These are phyloP conservation scores for Tricholauxania praeusta DNA, from an alignment of 2,888 invertebrate species.

Conservation along the genomic window DNA sequence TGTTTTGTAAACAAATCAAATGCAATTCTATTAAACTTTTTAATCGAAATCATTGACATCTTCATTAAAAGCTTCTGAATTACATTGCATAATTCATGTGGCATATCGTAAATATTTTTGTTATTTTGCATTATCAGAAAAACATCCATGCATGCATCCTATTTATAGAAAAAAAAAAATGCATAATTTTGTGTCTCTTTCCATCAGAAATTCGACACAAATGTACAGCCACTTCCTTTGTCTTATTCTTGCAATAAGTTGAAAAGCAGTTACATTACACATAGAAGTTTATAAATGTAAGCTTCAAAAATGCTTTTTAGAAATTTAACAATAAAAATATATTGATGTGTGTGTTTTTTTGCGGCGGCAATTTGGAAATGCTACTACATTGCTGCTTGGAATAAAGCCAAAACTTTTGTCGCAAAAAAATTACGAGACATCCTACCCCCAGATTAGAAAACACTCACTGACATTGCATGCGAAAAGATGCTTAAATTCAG, in stretches of 20 bases:
- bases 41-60: slow-evolving; percentile 26
- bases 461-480: background rate
- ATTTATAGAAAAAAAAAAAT: background rate
- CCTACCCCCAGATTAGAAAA: background rate
- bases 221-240: slow-evolving; percentile 12
- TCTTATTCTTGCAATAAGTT: background rate
- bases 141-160: too few relatives aligned
- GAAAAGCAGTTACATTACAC: too few relatives aligned
- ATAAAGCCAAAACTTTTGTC: background rate
- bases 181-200: background rate
- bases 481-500: background rate
- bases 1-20: too few relatives aligned
- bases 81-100: slow-evolving; percentile 30
- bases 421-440: background rate
- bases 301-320: too few relatives aligned
- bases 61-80: slow-evolving; percentile 19
- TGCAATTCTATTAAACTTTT: background rate
- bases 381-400: background rate
- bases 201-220: slow-evolving; percentile 7
- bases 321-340: too few relatives aligned
- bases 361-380: background rate
- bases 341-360: background rate
- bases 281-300: too few relatives aligned
- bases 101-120: background rate
- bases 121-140: slow-evolving; percentile 1